Percentiles rank a stretch among this genome's conserved stretches.
Evolutionary conservation across 2,797 vertebrate genomes (phyloP).

Genomic region (Leptodactylus fallax): DNA sequence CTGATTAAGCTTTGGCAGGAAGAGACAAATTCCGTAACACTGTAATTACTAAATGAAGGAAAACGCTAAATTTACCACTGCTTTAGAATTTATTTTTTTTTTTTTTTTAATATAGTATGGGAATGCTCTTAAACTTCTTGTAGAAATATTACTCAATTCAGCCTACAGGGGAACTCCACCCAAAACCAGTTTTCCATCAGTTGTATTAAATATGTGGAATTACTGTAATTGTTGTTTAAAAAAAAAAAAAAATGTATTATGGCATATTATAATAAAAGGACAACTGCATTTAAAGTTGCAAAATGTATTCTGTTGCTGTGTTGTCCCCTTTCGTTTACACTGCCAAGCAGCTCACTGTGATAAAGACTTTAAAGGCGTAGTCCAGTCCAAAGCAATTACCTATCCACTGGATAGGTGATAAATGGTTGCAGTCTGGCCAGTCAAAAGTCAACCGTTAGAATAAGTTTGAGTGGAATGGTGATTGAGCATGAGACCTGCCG

Average conservation of each 20-base stretch:
- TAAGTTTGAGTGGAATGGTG: too few relatives aligned
- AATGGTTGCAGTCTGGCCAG: too few relatives aligned
- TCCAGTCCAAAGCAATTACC: neutral
- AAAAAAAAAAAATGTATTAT: neutral
- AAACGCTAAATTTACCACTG: neutral
- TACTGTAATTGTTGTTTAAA: neutral
- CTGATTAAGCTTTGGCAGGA: conserved; percentile 56
- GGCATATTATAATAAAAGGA: neutral
- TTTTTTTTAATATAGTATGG: neutral
- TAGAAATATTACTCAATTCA: neutral
- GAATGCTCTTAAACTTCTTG: neutral
- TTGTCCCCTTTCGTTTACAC: neutral
- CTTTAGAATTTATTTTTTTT: too few relatives aligned
- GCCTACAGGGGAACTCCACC: neutral
- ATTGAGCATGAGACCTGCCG: too few relatives aligned
- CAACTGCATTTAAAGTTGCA: neutral
- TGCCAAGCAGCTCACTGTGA: neutral
- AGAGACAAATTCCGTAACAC: conserved; percentile 41
- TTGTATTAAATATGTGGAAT: neutral
- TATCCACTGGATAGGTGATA: too few relatives aligned
- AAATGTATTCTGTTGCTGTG: neutral
- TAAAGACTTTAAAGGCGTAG: neutral
- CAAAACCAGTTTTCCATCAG: neutral
- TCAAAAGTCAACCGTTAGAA: too few relatives aligned
- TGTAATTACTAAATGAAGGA: conserved; percentile 6